These are phyloP conservation scores for Rhinichthys klamathensis DNA, from an alignment of 2,113 vertebrate species.

Conservation along the genomic window DNA sequence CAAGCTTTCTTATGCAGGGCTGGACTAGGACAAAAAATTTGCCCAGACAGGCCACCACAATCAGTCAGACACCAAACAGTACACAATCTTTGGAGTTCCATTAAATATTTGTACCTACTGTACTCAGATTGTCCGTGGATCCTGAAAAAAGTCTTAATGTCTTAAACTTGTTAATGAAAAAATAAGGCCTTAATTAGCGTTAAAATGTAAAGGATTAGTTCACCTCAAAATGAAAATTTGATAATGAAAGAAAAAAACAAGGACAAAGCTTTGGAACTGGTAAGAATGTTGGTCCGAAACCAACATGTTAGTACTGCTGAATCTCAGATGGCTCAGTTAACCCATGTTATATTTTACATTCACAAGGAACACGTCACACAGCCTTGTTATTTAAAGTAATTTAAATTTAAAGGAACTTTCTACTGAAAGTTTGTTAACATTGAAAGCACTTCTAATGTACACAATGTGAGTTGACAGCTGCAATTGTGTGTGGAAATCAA, in stretches of 20 bases:
- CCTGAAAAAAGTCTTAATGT: no score
- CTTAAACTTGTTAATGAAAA: no score
- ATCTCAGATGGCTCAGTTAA: neutral
- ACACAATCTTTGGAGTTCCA: no score
- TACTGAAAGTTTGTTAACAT: neutral
- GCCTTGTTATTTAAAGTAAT: neutral
- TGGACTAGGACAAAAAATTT: no score
- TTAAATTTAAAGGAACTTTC: neutral
- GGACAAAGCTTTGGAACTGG: rapidly evolving
- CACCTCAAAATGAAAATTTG: no score
- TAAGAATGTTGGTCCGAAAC: neutral
- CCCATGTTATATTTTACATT: neutral
- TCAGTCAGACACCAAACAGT: no score
- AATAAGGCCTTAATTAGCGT: no score
- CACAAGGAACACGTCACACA: neutral
- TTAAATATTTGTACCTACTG: no score
- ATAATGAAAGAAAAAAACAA: neutral
- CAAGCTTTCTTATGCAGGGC: no score
- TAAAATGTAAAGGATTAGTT: no score
- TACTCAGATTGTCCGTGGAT: no score
- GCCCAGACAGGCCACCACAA: no score
- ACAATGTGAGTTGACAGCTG: neutral
- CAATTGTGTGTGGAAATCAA: neutral
- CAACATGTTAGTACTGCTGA: neutral
- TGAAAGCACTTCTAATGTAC: neutral